Evolutionary conservation across 1,140 invertebrate genomes (phyloP).

Genomic region (Drosophila funebris): DNA sequence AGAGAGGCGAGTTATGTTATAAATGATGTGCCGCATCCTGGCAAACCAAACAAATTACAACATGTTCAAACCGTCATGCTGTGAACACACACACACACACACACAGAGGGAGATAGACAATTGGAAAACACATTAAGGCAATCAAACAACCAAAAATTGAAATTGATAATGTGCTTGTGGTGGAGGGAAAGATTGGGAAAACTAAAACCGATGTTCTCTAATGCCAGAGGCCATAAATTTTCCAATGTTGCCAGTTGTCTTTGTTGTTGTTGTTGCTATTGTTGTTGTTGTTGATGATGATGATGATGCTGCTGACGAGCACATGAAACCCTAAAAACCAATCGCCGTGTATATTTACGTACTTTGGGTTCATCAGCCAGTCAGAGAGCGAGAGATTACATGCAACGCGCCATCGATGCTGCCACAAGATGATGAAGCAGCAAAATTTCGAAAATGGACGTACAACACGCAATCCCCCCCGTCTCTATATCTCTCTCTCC

Average conservation of each 20-base stretch:
- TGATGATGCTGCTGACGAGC: slow-evolving; percentile 29
- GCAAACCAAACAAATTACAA: slow-evolving; percentile 68
- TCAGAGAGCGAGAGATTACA: slow-evolving; percentile 51
- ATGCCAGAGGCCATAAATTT: slow-evolving; percentile 75
- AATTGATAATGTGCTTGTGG: slow-evolving; percentile 68
- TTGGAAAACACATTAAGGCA: slow-evolving; percentile 78
- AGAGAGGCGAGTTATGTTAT: slow-evolving; percentile 35
- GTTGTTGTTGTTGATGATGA: slow-evolving; percentile 51
- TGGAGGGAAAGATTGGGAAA: slow-evolving; percentile 28
- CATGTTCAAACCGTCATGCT: slow-evolving; percentile 64
- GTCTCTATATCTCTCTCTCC: too few species aligned
- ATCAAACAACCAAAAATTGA: slow-evolving; percentile 79
- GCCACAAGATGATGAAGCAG: slow-evolving; percentile 74
- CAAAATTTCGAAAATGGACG: slow-evolving; percentile 78
- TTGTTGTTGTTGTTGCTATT: slow-evolving; percentile 37
- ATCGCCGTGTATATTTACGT: slow-evolving; percentile 47
- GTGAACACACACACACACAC: slow-evolving; percentile 8
- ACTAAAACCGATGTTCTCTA: slow-evolving; percentile 71
- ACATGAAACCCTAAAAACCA: slow-evolving; percentile 63
- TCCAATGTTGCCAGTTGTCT: slow-evolving; percentile 56
- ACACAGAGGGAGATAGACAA: slow-evolving; percentile 33
- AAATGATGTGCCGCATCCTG: slow-evolving; percentile 72
- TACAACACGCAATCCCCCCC: slow-evolving; percentile 66
- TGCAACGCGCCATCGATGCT: slow-evolving; percentile 35
- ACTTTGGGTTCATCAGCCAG: slow-evolving; percentile 64